Evolutionary conservation across 1,140 invertebrate species (phyloP).

Genomic region (Cotesia chilonis): DNA sequence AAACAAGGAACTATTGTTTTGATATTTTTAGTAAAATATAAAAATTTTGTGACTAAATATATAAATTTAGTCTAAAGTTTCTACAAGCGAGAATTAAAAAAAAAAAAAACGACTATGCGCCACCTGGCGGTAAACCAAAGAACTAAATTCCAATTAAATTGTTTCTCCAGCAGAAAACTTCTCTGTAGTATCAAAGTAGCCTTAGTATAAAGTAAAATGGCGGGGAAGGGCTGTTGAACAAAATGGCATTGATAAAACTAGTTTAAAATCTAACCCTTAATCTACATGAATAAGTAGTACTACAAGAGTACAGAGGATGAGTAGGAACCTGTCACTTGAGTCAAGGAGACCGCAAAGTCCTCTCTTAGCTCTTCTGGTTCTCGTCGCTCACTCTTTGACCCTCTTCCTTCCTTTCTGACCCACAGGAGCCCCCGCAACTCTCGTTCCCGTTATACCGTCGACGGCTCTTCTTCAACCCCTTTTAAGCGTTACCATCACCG

Average conservation of each 20-base stretch:
- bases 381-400: slow-evolving; percentile 37
- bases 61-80: too few relatives aligned
- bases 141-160: background rate
- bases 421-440: background rate
- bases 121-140: background rate
- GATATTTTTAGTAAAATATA: too few relatives aligned
- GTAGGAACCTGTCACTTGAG: slow-evolving; percentile 36
- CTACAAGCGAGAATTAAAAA: background rate
- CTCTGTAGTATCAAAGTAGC: background rate
- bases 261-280: slow-evolving; percentile 51
- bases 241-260: background rate
- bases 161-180: background rate
- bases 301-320: background rate
- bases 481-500: slow-evolving; percentile 26
- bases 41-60: too few relatives aligned
- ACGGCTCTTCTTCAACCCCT: slow-evolving; percentile 16
- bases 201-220: background rate
- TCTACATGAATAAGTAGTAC: slow-evolving; percentile 50
- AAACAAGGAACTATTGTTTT: too few relatives aligned
- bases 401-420: slow-evolving; percentile 29
- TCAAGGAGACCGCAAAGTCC: slow-evolving; percentile 37
- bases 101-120: background rate
- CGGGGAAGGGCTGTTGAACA: background rate
- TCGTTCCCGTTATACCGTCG: slow-evolving; percentile 9
- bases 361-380: background rate